These are phyloP conservation scores for Aphidius colemani DNA, from an alignment of 2,888 invertebrate genomes.

Conservation along the genomic window DNA sequence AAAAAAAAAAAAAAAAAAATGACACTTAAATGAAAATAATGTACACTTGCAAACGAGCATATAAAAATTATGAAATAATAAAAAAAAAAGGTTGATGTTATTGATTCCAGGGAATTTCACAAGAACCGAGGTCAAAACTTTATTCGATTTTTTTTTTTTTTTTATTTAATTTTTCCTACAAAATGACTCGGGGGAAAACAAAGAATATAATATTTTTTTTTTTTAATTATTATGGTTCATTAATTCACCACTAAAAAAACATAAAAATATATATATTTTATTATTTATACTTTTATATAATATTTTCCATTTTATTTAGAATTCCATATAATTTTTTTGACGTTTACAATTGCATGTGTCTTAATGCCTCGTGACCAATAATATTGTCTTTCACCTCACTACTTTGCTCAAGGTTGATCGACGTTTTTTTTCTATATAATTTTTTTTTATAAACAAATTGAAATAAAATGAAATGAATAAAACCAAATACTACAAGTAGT, in stretches of 20 bases:
- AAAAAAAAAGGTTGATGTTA: background rate
- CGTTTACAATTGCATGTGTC: conserved; percentile 5
- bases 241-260: no score
- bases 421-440: background rate
- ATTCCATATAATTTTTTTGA: background rate
- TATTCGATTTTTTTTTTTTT: conserved; percentile 20
- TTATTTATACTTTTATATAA: no score
- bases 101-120: conserved; percentile 24
- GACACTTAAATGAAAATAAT: background rate
- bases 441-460: no score
- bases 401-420: conserved; percentile 24
- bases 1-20: no score
- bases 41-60: background rate
- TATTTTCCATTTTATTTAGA: no score
- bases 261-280: no score
- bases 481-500: background rate
- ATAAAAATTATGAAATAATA: no score
- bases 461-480: background rate
- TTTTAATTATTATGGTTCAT: no score
- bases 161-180: conserved; percentile 7
- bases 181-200: conserved; percentile 29
- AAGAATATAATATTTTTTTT: conserved; percentile 14
- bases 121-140: conserved; percentile 27
- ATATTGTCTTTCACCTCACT: conserved; percentile 12
- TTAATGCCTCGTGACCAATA: conserved; percentile 7